Base-by-base conservation (phyloP, 2,888 invertebrate species). In the Microctonus hyperodae region DNA sequence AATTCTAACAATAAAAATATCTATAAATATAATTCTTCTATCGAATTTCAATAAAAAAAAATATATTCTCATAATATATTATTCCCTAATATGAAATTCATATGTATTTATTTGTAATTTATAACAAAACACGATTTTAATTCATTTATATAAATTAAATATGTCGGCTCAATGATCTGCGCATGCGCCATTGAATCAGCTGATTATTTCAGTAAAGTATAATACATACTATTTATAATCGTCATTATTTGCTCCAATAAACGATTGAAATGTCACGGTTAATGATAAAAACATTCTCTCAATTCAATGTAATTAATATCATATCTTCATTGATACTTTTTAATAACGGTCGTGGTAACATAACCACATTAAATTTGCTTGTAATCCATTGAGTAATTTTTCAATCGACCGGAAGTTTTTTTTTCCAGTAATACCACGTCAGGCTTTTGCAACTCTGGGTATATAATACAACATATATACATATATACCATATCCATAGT, bases 351-450 rank as follows among this genome's bases (percentile, higher is more conserved):
- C 7, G 20, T 6, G 20, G 20, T 16, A 44, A 1, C 16, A 44
- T 16, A 16, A 16, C 16, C 16, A 16, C 44, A 44, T 44, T 6
- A n/a, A 44, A 31, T 55, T 31, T 28, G 16, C 1, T 10, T 5
- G 22, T 25, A 28, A 5, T 33, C 2, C 55, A 2, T 55, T 55
- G 22, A 23, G n/a, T n/a, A 1, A 28, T 16, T 55, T 25, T 31
- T 7, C 33, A 48, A 60, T 60, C 48, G 55, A 69, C 75, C 74
- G 75, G 74, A 74, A 73, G 74, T 63, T 70, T 70, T 70, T 69
- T 58, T 66, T 53, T 58, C 67, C 53, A 73, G 72, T 73, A 73
- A 57, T 65, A 71, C 72, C 75, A 75, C 75, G 75, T 75, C 75
- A 75, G 75, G 73, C 68, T 68, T 73, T 65, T 70, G 66, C 66